Base-by-base conservation (phyloP, 2,888 invertebrate genomes). In the Watsonalla cultraria region DNA sequence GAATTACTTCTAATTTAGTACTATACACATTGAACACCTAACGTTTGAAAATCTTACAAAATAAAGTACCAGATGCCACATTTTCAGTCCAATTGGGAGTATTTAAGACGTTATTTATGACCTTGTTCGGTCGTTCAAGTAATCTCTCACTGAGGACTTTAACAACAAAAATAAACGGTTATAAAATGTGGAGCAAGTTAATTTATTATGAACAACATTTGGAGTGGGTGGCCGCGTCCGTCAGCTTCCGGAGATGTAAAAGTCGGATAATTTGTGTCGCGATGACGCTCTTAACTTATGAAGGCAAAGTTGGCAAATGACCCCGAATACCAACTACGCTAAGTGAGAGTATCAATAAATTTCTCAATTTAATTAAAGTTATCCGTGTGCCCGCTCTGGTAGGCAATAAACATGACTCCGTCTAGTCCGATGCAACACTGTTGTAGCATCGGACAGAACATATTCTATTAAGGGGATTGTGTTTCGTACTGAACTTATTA, bases 311-410 rank as follows among this genome's bases (percentile, higher is more conserved):
- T 52, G 50, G 52, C 53, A 48, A 34, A 58, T 52, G 54, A 60
- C 54, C 60, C 58, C 56, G 65, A 76, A 72, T 73, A 64, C 64
- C 61, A 55, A 57, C 63, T 61, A 68, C 66, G 65, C 66, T 70
- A 68, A 74, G 66, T 60, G 59, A 70, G 69, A 67, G 64, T 61
- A 63, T 64, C 75, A 71, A 84, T 84, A 82, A 84, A 82, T 71
- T 78, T 74, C 71, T 76, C 78, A 82, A 86, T 86, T 86, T 83
- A 84, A 85, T 84, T 82, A 81, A 83, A 69, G 66, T 71, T 76
- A 74, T 70, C 70, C 62, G 55, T 66, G 65, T 65, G 64, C 66
- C 64, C 61, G 54, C 60, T 57, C 60, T 60, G 65, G 67, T 70
- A 61, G 57, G 60, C 64, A 64, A 75, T 76, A 76, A 78, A 78